Conservation (phyloP, 2,797 vertebrate species). For the Eospalax fontanierii region DNA sequence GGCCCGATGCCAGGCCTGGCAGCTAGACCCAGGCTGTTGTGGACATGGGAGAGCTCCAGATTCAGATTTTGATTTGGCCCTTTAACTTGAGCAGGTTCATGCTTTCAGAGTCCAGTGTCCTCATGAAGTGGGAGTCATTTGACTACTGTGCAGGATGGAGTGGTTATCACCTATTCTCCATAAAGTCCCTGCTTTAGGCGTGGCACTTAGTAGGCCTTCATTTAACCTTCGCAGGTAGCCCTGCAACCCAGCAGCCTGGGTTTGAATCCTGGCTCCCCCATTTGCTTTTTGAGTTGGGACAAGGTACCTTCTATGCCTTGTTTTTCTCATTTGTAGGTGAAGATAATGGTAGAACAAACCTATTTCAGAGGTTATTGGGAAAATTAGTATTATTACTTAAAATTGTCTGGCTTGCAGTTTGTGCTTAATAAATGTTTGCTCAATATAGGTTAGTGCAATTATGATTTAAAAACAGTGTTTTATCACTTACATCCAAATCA, state of each 20-base stretch:
- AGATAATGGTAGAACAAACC: not conserved
- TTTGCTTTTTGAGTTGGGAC: not conserved
- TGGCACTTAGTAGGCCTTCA: not conserved
- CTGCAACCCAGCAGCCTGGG: not conserved
- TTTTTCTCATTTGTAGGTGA: slow-evolving; percentile 38
- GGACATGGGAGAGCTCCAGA: not conserved
- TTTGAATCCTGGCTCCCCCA: not conserved
- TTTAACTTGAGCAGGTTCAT: not conserved
- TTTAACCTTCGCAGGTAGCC: not conserved
- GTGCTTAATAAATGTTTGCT: not conserved
- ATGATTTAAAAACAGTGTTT: slow-evolving; percentile 27
- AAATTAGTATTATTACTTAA: slow-evolving; percentile 1
- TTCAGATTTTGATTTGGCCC: not conserved
- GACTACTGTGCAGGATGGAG: not conserved
- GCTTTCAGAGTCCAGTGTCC: not conserved
- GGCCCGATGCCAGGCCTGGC: not conserved
- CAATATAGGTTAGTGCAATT: slow-evolving; percentile 22
- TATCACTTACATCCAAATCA: slow-evolving; percentile 13
- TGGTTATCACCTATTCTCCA: not conserved
- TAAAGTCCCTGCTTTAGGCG: not conserved
- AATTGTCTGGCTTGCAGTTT: not conserved
- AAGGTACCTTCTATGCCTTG: not conserved
- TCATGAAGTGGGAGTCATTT: not conserved
- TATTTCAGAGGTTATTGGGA: not conserved
- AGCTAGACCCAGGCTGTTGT: not conserved